These are phyloP conservation scores for Heliothis peltigera DNA, from an alignment of 2,888 invertebrate species.

Conservation along the genomic window DNA sequence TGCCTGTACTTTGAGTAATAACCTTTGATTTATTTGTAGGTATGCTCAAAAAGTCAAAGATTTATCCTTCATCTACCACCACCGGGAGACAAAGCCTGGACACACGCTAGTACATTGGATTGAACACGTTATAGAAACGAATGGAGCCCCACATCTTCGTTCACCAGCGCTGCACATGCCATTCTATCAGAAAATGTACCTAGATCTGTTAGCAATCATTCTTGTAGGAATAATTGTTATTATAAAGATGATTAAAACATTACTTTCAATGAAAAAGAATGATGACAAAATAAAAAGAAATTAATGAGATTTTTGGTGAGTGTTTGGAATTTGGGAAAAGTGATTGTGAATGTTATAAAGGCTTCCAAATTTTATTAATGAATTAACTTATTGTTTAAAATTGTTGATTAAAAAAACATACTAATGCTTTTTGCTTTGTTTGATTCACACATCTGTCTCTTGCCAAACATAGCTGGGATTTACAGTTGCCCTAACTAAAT, in stretches of 20 bases:
- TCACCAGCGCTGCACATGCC: conserved; percentile 71
- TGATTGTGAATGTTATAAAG: background rate
- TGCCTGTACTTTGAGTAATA: too few relatives aligned
- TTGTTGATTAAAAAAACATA: background rate
- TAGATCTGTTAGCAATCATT: conserved; percentile 67
- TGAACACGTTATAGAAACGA: conserved; percentile 91
- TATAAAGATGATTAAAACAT: conserved; percentile 13
- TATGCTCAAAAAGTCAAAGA: conserved; percentile 67
- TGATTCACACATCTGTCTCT: too few relatives aligned
- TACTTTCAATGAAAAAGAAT: conserved; percentile 13
- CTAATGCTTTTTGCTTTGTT: background rate
- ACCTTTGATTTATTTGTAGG: conserved; percentile 56
- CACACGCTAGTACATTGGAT: conserved; percentile 92
- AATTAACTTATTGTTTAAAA: background rate
- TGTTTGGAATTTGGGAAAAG: background rate
- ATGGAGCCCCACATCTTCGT: conserved; percentile 87
- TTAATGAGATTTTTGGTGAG: conserved; percentile 4
- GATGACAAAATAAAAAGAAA: conserved; percentile 36
- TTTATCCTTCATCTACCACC: conserved; percentile 71
- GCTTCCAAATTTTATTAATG: too few relatives aligned
- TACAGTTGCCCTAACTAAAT: too few relatives aligned
- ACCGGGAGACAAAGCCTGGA: conserved; percentile 88
- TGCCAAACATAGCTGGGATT: too few relatives aligned
- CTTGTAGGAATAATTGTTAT: conserved; percentile 30
- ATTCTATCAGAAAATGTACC: conserved; percentile 77